Base-by-base conservation (phyloP, 1,140 invertebrate species). In the Drosophila tani region DNA sequence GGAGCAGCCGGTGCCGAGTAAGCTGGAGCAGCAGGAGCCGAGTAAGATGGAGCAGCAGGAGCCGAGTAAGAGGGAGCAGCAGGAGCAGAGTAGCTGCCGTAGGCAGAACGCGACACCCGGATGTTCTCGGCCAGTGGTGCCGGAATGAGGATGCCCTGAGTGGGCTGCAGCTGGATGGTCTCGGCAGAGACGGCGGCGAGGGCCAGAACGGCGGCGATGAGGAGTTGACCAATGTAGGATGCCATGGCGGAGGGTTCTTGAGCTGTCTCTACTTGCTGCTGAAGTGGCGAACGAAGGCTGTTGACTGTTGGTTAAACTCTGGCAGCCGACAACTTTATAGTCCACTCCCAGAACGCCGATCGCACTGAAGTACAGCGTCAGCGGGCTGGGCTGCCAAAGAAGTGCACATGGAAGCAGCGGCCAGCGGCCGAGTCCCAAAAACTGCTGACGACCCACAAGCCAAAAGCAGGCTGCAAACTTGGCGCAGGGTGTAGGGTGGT, bases 161-260 rank as follows among this genome's bases (percentile, higher is more conserved):
- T 91, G 38, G 87, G 80, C 71, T 91, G 86, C 80, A 91, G 53
- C 47, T 91, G 87, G 59, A 91, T 91, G n/a, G 88, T 75, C 56
- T 91, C 87, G 7, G 69, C 63, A 14, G 62, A 56, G 46, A 81
- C 81, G 24, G 29, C 57, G 24, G 65, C 38, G 32, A 71, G 40
- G 12, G 62, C 75, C 71, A 91, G 29, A 46, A 69, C 24, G 47
- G 60, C 51, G 65, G 63, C 66, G 66, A 82, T 40, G 45, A 90
- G 65, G 14, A 85, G 21, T 32, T 85, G 75, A 64, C 60, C 63
- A 51, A 90, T 62, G 53, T 63, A 79, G 51, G 88, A 82, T 63
- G 86, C 79, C 85, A 90, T 90, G 49, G 38, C 46, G 43, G 8
- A 57, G 19, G 41, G 29, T 49, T 67, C 46, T 7, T 2, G 49